phyloP scores from a whole-genome alignment of 2,888 invertebrate genomes.

The Acronicta leporina region DNA sequence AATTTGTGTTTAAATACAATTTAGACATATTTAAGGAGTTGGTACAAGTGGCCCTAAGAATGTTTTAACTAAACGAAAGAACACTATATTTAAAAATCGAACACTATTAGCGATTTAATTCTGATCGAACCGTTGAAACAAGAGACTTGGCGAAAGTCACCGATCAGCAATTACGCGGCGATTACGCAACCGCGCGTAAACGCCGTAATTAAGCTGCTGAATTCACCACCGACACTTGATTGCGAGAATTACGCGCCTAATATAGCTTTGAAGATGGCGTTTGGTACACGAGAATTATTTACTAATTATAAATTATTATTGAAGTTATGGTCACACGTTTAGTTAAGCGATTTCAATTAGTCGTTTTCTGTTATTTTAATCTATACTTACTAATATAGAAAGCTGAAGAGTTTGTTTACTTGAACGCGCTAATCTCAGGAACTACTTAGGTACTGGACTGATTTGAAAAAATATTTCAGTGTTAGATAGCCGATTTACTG shows the following conservation, averaged over 20 bases:
- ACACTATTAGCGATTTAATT: conserved; percentile 46
- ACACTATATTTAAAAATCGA: conserved; percentile 31
- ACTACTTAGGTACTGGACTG: no score
- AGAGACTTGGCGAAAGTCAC: conserved; percentile 40
- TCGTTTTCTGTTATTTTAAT: not conserved
- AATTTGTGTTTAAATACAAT: no score
- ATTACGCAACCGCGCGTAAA: conserved; percentile 66
- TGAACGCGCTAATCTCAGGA: no score
- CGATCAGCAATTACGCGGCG: conserved; percentile 59
- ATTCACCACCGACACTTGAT: conserved; percentile 46
- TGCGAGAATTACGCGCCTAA: conserved; percentile 33
- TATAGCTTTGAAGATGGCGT: conserved; percentile 5
- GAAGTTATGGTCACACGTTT: not conserved
- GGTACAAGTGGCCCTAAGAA: no score
- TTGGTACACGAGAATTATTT: conserved; percentile 2
- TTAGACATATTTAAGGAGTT: no score
- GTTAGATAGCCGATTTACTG: no score
- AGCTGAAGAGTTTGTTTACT: no score
- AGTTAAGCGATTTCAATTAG: not conserved
- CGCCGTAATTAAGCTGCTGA: conserved; percentile 66
- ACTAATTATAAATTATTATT: not conserved
- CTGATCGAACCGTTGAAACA: conserved; percentile 48
- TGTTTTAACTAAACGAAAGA: not conserved
- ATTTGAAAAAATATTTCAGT: no score
- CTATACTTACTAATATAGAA: no score